phyloP scores from a whole-genome alignment of 2,888 invertebrate genomes.

The Drosophila barbarae region DNA sequence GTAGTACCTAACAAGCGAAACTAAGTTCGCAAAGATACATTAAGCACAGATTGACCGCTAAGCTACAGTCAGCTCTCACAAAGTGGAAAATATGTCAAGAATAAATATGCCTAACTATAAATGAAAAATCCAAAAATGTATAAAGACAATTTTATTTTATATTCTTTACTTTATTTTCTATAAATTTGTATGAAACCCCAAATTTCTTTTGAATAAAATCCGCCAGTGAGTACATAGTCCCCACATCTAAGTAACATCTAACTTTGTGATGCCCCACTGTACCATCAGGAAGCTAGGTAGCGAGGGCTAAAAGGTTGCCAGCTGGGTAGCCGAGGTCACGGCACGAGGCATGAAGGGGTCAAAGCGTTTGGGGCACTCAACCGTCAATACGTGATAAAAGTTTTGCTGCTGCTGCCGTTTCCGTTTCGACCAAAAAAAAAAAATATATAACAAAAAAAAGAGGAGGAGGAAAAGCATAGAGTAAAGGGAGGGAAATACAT shows the following conservation, averaged over 20 bases:
- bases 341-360: conserved; percentile 17
- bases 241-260: too few relatives aligned
- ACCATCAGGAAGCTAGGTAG: neutral
- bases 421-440: conserved; percentile 40
- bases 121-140: neutral
- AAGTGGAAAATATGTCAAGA: neutral
- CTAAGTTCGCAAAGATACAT: conserved; percentile 10
- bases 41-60: conserved; percentile 20
- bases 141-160: too few relatives aligned
- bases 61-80: conserved; percentile 2
- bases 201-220: neutral
- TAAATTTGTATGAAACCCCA: neutral
- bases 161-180: neutral
- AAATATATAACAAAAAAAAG: neutral
- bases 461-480: neutral
- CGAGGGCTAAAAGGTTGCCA: conserved; percentile 1
- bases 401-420: conserved; percentile 55
- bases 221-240: too few relatives aligned
- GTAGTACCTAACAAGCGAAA: conserved; percentile 1
- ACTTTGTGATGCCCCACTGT: conserved; percentile 5
- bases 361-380: conserved; percentile 51
- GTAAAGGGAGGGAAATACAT: neutral
- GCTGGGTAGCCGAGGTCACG: conserved; percentile 17
- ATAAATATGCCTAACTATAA: neutral
- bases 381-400: conserved; percentile 72